Conservation (phyloP, 2,113 vertebrate genomes). For the Opisthocomus hoazin region DNA sequence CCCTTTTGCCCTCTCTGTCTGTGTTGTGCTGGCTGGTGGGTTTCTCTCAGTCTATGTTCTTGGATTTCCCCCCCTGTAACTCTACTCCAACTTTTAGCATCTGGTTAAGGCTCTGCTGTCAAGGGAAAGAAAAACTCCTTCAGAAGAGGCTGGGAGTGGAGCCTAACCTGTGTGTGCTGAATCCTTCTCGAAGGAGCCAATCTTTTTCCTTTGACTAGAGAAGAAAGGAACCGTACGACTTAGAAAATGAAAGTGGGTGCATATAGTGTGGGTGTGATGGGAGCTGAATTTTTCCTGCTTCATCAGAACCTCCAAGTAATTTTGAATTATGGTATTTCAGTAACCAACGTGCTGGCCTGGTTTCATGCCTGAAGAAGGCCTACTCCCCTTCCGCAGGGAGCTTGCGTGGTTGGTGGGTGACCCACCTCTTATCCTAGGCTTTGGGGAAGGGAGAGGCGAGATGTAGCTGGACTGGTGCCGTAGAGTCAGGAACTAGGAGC, state of each 20-base stretch:
- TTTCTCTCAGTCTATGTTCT: background rate
- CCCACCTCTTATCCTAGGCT: background rate
- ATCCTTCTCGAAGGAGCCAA: background rate
- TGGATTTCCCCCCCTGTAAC: background rate
- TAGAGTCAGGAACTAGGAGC: background rate
- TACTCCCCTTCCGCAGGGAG: background rate
- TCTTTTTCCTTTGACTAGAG: background rate
- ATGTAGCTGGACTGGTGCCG: background rate
- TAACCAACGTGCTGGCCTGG: background rate
- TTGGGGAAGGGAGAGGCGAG: background rate
- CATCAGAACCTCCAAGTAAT: background rate
- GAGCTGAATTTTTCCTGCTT: background rate
- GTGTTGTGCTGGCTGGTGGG: background rate
- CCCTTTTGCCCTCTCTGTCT: background rate
- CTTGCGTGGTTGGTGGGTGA: background rate
- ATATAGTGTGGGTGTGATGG: background rate
- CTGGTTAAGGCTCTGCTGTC: background rate
- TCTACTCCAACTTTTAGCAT: background rate
- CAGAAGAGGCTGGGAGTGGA: background rate
- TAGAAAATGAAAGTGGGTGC: background rate
- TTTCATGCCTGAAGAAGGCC: background rate
- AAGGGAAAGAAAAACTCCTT: background rate
- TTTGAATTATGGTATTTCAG: background rate
- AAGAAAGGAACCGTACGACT: background rate
- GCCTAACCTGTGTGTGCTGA: background rate